Evolutionary conservation across 2,888 invertebrate genomes (phyloP).

Genomic region (Erebia ligea): DNA sequence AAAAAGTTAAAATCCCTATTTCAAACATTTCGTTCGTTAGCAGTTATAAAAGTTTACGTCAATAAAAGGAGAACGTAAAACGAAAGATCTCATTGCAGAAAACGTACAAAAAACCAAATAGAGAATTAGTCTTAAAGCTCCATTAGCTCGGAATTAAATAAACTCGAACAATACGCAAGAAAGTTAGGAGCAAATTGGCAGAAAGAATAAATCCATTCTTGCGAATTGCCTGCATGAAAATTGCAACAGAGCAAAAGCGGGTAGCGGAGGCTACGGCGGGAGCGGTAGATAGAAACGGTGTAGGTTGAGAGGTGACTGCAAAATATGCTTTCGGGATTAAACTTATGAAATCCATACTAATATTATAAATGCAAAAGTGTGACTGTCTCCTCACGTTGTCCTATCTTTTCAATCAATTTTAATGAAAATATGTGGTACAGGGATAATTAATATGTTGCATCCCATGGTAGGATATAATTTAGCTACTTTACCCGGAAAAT

Average conservation of each 20-base stretch:
- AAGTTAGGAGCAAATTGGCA: slow-evolving; percentile 71
- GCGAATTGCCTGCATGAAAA: slow-evolving; percentile 78
- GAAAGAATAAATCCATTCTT: slow-evolving; percentile 77
- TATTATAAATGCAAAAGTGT: too few relatives aligned
- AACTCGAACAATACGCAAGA: slow-evolving; percentile 59
- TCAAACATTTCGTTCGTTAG: background rate
- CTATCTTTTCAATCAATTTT: too few relatives aligned
- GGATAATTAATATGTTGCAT: too few relatives aligned
- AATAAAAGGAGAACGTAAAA: background rate
- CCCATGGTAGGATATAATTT: too few relatives aligned
- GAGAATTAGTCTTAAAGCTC: slow-evolving; percentile 52
- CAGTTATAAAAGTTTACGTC: background rate
- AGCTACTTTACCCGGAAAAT: too few relatives aligned
- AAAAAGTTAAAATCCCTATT: background rate
- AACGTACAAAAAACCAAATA: slow-evolving; percentile 24
- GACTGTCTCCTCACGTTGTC: too few relatives aligned
- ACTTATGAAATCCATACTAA: background rate
- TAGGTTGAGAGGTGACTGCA: slow-evolving; percentile 5
- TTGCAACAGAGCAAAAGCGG: slow-evolving; percentile 77
- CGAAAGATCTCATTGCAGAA: slow-evolving; percentile 17
- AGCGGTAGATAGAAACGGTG: slow-evolving; percentile 43
- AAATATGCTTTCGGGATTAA: background rate
- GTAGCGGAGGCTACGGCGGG: slow-evolving; percentile 31
- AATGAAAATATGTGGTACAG: too few relatives aligned
- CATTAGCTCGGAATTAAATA: slow-evolving; percentile 70